Percentiles rank a stretch among this genome's conserved stretches.
Evolutionary conservation across 2,113 vertebrate genomes (phyloP).

Genomic region (Solenodon paradoxus): DNA sequence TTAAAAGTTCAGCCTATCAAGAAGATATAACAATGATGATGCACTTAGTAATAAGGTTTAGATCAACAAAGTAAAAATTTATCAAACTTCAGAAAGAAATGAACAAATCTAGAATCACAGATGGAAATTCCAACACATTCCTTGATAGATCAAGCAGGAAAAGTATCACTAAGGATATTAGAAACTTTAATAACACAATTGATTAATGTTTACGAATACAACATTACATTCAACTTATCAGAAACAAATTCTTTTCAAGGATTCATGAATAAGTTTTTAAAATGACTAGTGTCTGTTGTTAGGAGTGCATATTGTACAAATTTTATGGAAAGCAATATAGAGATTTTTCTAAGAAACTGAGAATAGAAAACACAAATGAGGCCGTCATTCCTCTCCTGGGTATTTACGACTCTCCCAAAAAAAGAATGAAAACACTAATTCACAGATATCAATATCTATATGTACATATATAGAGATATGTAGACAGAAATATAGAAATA

Average conservation of each 20-base stretch:
- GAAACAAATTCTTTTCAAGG: background rate
- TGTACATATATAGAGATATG: no score
- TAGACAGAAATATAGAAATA: no score
- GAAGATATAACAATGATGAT: background rate
- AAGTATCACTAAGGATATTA: background rate
- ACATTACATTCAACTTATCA: background rate
- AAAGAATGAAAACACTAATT: no score
- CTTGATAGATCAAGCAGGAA: background rate
- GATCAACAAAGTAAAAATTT: background rate
- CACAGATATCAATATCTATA: no score
- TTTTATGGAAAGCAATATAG: no score
- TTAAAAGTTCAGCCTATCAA: background rate
- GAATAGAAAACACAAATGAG: no score
- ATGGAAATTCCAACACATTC: background rate
- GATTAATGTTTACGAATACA: slow-evolving; percentile 5
- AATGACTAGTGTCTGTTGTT: background rate
- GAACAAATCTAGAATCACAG: background rate
- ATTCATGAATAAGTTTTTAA: background rate
- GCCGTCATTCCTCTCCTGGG: no score
- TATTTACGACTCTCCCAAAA: no score
- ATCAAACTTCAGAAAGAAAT: background rate
- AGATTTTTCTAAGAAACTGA: no score
- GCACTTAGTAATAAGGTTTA: background rate
- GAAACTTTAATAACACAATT: background rate
- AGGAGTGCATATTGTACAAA: no score